These are phyloP conservation scores for Heliothis virescens DNA, from an alignment of 1,140 invertebrate genomes.

Conservation along the genomic window DNA sequence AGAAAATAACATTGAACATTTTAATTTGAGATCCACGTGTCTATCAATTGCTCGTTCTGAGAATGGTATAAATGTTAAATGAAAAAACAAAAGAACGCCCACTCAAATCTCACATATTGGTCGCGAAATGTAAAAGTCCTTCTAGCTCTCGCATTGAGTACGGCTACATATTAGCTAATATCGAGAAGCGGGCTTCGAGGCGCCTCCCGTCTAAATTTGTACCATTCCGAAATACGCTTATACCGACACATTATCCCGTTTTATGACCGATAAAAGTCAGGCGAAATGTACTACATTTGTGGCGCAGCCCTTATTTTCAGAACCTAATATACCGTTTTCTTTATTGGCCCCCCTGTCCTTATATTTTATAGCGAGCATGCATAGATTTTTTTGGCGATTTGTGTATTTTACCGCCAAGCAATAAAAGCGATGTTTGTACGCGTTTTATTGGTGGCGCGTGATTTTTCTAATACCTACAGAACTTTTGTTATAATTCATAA, in stretches of 20 bases:
- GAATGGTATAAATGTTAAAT: too few relatives aligned
- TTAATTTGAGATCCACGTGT: too few relatives aligned
- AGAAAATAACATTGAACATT: too few relatives aligned
- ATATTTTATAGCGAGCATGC: conserved; percentile 79
- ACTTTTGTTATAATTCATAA: conserved; percentile 80
- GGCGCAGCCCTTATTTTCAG: conserved; percentile 67
- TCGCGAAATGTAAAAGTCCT: conserved; percentile 49
- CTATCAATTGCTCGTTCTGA: too few relatives aligned
- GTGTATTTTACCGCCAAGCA: conserved; percentile 73
- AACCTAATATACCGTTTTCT: conserved; percentile 70
- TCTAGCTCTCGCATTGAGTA: conserved; percentile 55
- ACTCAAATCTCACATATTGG: not conserved
- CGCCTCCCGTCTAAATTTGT: conserved; percentile 83
- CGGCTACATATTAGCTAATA: conserved; percentile 64
- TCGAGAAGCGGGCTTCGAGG: conserved; percentile 55
- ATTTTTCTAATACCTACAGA: conserved; percentile 68
- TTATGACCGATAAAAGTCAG: conserved; percentile 86
- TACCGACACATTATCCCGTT: conserved; percentile 83
- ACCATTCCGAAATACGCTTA: conserved; percentile 83
- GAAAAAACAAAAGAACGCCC: not conserved
- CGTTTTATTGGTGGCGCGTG: conserved; percentile 70
- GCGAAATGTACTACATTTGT: conserved; percentile 81
- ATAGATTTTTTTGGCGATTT: conserved; percentile 80
- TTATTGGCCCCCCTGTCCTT: conserved; percentile 72
- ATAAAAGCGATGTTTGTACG: conserved; percentile 78